Evolutionary conservation across 2,113 vertebrate genomes (phyloP).

Genomic region (Alethe castanea): DNA sequence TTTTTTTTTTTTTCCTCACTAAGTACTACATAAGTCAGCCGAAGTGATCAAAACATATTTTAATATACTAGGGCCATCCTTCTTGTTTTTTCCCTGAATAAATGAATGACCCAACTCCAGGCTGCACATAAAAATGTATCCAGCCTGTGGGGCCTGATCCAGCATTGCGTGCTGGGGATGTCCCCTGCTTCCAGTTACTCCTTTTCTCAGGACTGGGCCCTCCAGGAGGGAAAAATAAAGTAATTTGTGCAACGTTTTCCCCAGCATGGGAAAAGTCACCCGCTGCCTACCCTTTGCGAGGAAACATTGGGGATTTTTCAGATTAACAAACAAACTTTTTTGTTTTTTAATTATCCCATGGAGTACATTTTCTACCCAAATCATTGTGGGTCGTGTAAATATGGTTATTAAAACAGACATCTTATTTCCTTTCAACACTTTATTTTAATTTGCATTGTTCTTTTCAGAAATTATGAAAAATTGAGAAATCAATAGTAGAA

Average conservation of each 20-base stretch:
- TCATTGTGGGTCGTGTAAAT: neutral
- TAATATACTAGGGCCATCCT: neutral
- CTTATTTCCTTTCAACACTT: neutral
- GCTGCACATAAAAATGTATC: neutral
- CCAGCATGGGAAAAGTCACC: neutral
- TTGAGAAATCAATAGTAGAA: neutral
- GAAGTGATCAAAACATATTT: neutral
- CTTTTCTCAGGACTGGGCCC: slow-evolving; percentile 27
- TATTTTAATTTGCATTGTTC: neutral
- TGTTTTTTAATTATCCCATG: neutral
- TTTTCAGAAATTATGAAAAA: neutral
- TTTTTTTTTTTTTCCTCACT: neutral
- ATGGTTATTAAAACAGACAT: neutral
- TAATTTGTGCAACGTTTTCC: neutral
- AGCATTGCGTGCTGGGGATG: neutral
- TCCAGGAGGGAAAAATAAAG: neutral
- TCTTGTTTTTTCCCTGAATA: neutral
- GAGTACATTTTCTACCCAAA: neutral
- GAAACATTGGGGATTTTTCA: neutral
- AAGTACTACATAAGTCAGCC: neutral
- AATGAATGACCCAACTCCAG: neutral
- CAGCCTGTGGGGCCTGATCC: neutral
- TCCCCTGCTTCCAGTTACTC: neutral
- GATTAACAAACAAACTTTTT: slow-evolving; percentile 2
- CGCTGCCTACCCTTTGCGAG: neutral